phyloP scores from a whole-genome alignment of 1,140 invertebrate species.

The Danaus melanippus region DNA sequence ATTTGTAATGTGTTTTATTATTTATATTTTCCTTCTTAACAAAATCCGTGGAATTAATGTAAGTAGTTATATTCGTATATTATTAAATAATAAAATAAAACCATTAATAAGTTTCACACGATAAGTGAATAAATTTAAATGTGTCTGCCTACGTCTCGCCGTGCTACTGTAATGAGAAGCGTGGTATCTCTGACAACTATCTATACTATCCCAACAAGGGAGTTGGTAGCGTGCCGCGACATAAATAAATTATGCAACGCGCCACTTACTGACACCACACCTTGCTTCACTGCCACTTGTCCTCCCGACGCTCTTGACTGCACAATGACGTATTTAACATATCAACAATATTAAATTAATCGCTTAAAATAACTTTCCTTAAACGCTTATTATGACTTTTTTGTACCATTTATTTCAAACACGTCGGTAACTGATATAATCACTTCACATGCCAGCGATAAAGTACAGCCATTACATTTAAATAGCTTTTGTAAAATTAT shows the following conservation, averaged over 20 bases:
- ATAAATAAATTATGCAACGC: constrained; percentile 67
- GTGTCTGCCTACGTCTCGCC: not conserved
- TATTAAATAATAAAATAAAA: not conserved
- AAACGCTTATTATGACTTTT: too few species aligned
- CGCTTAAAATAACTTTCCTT: not conserved
- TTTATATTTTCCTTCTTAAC: too few species aligned
- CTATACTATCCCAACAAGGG: constrained; percentile 27
- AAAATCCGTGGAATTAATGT: too few species aligned
- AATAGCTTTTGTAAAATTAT: constrained; percentile 22
- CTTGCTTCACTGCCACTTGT: constrained; percentile 23
- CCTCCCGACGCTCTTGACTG: constrained; percentile 12
- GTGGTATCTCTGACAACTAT: constrained; percentile 33
- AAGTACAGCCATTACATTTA: constrained; percentile 20
- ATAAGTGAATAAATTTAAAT: constrained; percentile 13
- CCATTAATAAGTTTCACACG: constrained; percentile 7
- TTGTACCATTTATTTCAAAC: constrained; percentile 12
- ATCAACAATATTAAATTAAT: constrained; percentile 8
- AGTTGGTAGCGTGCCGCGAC: constrained; percentile 47
- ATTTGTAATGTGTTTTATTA: too few species aligned
- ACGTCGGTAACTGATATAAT: constrained; percentile 15
- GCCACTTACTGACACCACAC: constrained; percentile 54
- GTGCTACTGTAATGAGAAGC: constrained; percentile 42
- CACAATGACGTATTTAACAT: constrained; percentile 14
- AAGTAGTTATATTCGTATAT: too few species aligned
- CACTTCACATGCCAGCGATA: constrained; percentile 16